Percentiles rank a stretch among this genome's conserved stretches.
Evolutionary conservation across 2,113 vertebrate species (phyloP).

Genomic region (Atractosteus spatula): DNA sequence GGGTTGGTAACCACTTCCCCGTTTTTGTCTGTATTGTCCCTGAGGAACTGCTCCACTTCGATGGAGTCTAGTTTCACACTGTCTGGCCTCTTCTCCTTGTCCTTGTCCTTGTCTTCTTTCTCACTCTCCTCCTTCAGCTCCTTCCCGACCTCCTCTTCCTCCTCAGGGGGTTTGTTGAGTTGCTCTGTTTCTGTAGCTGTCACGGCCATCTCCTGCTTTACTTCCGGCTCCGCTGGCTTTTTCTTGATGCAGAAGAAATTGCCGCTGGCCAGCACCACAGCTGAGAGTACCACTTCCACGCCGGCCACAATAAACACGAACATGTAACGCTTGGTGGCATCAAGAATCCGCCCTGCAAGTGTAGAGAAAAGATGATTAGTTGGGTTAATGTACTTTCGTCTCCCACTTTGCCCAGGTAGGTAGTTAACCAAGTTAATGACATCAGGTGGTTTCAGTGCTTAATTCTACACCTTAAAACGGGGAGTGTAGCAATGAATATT

Average conservation of each 20-base stretch:
- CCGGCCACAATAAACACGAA: slow-evolving; percentile 87
- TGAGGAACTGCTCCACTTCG: slow-evolving; percentile 68
- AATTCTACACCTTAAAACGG: no score
- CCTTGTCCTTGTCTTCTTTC: slow-evolving; percentile 8
- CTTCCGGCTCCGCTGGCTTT: slow-evolving; percentile 44
- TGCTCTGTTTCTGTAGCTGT: slow-evolving; percentile 71
- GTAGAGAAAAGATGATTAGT: slow-evolving; percentile 16
- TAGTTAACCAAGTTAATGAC: no score
- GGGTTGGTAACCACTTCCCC: slow-evolving; percentile 63
- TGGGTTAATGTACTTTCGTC: no score
- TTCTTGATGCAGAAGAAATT: slow-evolving; percentile 79
- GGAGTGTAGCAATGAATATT: no score
- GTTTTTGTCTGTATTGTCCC: slow-evolving; percentile 62
- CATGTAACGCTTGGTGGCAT: slow-evolving; percentile 76
- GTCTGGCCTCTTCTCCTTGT: slow-evolving; percentile 41
- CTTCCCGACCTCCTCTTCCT: slow-evolving; percentile 29
- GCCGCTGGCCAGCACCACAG: slow-evolving; percentile 71
- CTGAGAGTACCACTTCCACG: slow-evolving; percentile 75
- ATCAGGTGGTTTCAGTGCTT: no score
- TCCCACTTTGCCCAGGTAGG: no score
- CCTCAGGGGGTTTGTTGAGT: slow-evolving; percentile 44
- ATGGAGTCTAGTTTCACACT: slow-evolving; percentile 49
- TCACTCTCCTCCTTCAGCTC: not conserved
- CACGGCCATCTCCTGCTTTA: slow-evolving; percentile 58
- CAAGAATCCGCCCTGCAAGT: slow-evolving; percentile 78